phyloP scores from a whole-genome alignment of 2,888 invertebrate species.

The Thelaira solivaga region DNA sequence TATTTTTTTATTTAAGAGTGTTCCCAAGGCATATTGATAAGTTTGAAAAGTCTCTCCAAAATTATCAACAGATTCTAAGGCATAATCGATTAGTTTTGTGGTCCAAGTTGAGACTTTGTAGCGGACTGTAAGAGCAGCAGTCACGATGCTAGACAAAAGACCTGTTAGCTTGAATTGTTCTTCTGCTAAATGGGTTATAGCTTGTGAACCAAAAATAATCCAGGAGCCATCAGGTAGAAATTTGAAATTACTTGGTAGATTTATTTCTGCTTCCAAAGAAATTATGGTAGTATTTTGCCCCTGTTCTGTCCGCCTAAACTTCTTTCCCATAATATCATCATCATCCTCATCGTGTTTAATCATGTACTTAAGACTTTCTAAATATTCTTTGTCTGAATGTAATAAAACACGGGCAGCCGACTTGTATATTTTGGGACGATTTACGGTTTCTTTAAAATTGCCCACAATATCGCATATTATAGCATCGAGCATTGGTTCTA shows the following conservation, averaged over 20 bases:
- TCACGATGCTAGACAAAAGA: constrained; percentile 68
- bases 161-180: constrained; percentile 68
- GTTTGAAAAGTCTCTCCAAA: constrained; percentile 69
- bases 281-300: constrained; percentile 69
- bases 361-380: constrained; percentile 69
- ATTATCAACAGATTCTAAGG: constrained; percentile 78
- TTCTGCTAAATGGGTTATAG: constrained; percentile 75
- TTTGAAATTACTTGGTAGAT: constrained; percentile 80
- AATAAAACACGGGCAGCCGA: constrained; percentile 71
- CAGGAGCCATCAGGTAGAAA: constrained; percentile 80
- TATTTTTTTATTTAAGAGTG: constrained; percentile 79
- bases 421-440: constrained; percentile 64
- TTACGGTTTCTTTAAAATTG: constrained; percentile 61
- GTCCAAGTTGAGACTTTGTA: constrained; percentile 80
- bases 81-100: constrained; percentile 80
- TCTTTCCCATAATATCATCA: constrained; percentile 76
- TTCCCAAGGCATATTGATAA: constrained; percentile 70
- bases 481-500: constrained; percentile 66
- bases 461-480: constrained; percentile 68
- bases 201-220: constrained; percentile 79
- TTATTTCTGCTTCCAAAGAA: constrained; percentile 79
- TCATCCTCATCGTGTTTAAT: constrained; percentile 71
- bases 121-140: constrained; percentile 80
- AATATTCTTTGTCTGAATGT: constrained; percentile 70
- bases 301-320: constrained; percentile 76